Base-by-base conservation (phyloP, 1,140 invertebrate species). In the Ceratoteleas bidentatus region DNA sequence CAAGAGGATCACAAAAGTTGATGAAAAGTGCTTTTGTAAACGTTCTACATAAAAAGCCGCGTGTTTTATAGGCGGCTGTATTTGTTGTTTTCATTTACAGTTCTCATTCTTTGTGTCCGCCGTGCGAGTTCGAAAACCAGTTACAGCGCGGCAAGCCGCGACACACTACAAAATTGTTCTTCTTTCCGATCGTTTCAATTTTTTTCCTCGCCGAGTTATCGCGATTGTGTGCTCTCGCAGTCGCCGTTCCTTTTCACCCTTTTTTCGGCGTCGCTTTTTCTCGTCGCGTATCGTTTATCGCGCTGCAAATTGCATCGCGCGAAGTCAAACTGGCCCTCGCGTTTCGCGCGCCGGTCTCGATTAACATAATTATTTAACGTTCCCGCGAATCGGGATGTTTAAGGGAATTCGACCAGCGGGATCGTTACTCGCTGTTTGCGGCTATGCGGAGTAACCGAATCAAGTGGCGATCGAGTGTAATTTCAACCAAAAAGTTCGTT, bases 11-110 rank as follows among this genome's bases (percentile, higher is more conserved):
- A 62, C 52, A 80, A 68, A 57, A 74, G 77, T 74, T 80, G 50
- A 80, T 74, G 69, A 74, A 80, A 74, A 80, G 70, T 74, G 68
- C 49, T 80, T 81, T 70, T 70, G 69, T 75, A 81, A 81, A 81
- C 64, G 70, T 81, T 81, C 58, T 64, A 64, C 69, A 80, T 73
- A 80, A 80, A 80, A 80, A 80, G 70, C 69, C 64, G 70, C 74
- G 62, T 80, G 69, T 80, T 80, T 80, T 80, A 74, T 74, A 64
- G 70, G 62, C 58, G 70, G 65, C 69, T 74, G 45, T 80, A 69
- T 69, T 74, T 69, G 70, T 80, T 74, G 77, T 74, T 74, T 80
- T 69, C 77, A 80, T 80, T 80, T 80, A 64, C 70, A 74, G 74
- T 58, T 80, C 64, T 45, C 52, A 69, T 74, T 69, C 64, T 69